Conservation (phyloP, 2,888 invertebrate genomes). For the Barypeithes pellucidus region DNA sequence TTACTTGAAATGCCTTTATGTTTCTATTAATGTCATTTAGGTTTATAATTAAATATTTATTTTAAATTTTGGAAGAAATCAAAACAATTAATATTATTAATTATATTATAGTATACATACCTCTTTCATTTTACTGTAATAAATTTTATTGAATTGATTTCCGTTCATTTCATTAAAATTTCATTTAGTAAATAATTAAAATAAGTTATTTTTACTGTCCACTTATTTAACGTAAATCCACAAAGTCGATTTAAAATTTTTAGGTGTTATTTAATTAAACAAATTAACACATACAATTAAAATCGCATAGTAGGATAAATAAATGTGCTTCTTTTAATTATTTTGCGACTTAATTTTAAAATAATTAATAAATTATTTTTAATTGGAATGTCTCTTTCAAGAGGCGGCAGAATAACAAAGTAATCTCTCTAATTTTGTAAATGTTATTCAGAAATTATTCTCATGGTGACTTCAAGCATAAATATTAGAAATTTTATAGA, state of each 20-base stretch:
- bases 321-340: conserved; percentile 14
- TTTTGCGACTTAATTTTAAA: conserved; percentile 23
- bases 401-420: conserved; percentile 21
- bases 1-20: no score
- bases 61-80: neutral
- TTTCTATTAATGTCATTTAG: no score
- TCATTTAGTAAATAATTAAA: conserved; percentile 1
- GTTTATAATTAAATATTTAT: neutral
- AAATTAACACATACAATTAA: conserved; percentile 41
- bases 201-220: conserved; percentile 20
- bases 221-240: conserved; percentile 26
- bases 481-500: conserved; percentile 66
- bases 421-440: conserved; percentile 58
- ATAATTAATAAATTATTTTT: conserved; percentile 37
- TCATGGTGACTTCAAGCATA: conserved; percentile 65
- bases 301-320: conserved; percentile 26
- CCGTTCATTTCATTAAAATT: conserved; percentile 6
- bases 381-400: conserved; percentile 40
- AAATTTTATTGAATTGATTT: neutral
- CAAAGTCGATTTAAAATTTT: conserved; percentile 26
- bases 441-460: conserved; percentile 61
- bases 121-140: neutral
- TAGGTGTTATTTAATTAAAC: conserved; percentile 32
- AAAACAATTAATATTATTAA: neutral
- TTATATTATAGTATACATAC: no score